Evolutionary conservation across 2,888 invertebrate genomes (phyloP), one percentile per base, ranked within the genome.

Genomic region (Lathronympha strigana): DNA sequence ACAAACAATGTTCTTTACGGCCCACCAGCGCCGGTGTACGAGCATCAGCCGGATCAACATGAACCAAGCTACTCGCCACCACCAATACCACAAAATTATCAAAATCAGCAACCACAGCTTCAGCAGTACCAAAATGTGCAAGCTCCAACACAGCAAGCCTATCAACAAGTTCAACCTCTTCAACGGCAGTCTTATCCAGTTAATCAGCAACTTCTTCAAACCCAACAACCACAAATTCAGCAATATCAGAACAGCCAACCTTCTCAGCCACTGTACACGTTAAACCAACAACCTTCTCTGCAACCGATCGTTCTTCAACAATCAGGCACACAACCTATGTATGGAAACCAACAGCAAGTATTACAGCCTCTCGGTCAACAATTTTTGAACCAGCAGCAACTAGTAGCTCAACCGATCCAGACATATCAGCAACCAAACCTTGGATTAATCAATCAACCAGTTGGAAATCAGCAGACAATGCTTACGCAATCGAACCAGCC

Each of bases 361-460:
- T 21, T 49, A 17, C 6, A 28, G 17, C 53, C 51, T n/a, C 33
- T 36, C 15, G 31, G 13, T 11, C 53, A 33, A n/a, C 53, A n/a
- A 21, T 21, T 53, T 19, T 33, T 33, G 11, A 51, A 51, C n/a
- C 51, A 51, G n/a, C 68, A 68, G 49, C 58, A 43, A 13, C 53
- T 63, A 0, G 17, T 58, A 45, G 9, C 69, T 17, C 68, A 67
- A 55, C 51, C 66, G 31, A 28, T 70, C 9, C 43, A 67, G 43
- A 19, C 67, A 9, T 60, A 61, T 38, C 68, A 69, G 28, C 68
- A 68, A 57, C 60, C 71, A 28, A 68, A 63, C 50, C 70, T 69
- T 47, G 68, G 55, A 1, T n/a, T 63, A 11, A 38, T 68, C 23
- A 64, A 36, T 38, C 60, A 45, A 19, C 62, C 45, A 25, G n/a